Conservation (phyloP, 30 jellyfish, hydroid and myxozoan species). For the Cassiopea andromeda region DNA sequence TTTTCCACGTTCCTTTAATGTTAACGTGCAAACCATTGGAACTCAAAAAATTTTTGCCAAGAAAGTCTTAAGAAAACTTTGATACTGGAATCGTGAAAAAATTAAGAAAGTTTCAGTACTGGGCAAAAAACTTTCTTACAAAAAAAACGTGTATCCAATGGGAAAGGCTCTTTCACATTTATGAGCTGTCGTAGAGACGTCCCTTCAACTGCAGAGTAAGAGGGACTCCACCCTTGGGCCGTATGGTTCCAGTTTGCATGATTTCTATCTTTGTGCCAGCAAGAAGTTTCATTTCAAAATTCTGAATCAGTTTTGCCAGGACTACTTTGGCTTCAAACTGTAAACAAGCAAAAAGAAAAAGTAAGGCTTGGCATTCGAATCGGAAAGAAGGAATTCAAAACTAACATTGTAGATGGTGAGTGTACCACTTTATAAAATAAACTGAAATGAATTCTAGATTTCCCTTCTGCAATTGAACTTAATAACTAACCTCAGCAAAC, state of each 20-base stretch:
- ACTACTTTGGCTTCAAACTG: conserved; percentile 40
- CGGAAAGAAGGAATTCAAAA: too few species aligned
- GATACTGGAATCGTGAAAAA: too few species aligned
- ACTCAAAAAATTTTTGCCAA: too few species aligned
- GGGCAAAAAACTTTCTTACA: neutral
- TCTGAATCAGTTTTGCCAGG: conserved; percentile 27
- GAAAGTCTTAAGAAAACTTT: too few species aligned
- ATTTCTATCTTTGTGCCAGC: conserved; percentile 22
- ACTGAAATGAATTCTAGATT: neutral
- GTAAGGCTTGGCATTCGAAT: neutral
- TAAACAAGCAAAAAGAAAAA: neutral
- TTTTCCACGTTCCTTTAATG: too few species aligned
- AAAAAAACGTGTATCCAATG: neutral
- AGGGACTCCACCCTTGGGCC: conserved; percentile 44
- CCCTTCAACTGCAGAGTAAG: neutral
- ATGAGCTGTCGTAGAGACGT: neutral
- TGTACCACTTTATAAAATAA: too few species aligned
- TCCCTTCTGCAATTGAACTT: neutral
- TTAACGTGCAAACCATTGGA: too few species aligned
- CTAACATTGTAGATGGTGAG: too few species aligned
- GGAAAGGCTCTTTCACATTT: neutral
- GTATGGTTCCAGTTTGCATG: conserved; percentile 14
- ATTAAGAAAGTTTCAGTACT: too few species aligned
- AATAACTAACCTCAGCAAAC: conserved; percentile 35
- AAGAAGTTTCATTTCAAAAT: conserved; percentile 1